Evolutionary conservation across 2,113 vertebrate species (phyloP).

Genomic region (Scatophagus argus): DNA sequence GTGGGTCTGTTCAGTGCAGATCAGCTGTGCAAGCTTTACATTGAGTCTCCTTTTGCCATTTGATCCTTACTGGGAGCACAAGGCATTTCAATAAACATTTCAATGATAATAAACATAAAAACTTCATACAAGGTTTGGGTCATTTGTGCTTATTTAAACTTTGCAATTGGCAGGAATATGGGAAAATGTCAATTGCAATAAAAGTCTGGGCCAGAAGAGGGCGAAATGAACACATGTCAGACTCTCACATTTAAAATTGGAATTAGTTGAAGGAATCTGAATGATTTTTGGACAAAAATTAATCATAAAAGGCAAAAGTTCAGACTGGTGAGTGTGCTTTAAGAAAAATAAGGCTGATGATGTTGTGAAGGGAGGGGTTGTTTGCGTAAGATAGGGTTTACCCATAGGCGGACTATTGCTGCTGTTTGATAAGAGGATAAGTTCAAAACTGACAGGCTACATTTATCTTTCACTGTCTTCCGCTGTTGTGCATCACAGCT

Average conservation of each 20-base stretch:
- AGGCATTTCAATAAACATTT: slow-evolving; percentile 78
- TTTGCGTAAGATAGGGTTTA: slow-evolving; percentile 19
- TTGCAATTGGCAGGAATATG: not conserved
- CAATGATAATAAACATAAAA: slow-evolving; percentile 80
- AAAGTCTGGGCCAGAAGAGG: slow-evolving; percentile 57
- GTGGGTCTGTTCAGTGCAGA: slow-evolving; percentile 66
- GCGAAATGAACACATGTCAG: slow-evolving; percentile 35
- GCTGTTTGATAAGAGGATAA: slow-evolving; percentile 44
- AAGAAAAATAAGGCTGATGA: not conserved
- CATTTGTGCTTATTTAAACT: slow-evolving; percentile 26
- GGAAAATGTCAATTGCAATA: slow-evolving; percentile 41
- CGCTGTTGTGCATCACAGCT: slow-evolving; percentile 40
- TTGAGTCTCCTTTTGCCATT: slow-evolving; percentile 78
- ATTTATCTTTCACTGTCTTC: slow-evolving; percentile 26
- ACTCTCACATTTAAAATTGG: not conserved
- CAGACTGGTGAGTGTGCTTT: not conserved
- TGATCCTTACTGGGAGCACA: slow-evolving; percentile 75
- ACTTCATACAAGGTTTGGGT: slow-evolving; percentile 48
- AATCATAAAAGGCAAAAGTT: not conserved
- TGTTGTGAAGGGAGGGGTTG: slow-evolving; percentile 14
- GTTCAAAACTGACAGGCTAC: slow-evolving; percentile 16
- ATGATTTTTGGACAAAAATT: not conserved
- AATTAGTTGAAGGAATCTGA: not conserved
- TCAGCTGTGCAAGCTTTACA: slow-evolving; percentile 71
- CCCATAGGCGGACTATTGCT: not conserved